Conservation (phyloP, 2,797 vertebrate genomes). For the Sebastes itinus region DNA sequence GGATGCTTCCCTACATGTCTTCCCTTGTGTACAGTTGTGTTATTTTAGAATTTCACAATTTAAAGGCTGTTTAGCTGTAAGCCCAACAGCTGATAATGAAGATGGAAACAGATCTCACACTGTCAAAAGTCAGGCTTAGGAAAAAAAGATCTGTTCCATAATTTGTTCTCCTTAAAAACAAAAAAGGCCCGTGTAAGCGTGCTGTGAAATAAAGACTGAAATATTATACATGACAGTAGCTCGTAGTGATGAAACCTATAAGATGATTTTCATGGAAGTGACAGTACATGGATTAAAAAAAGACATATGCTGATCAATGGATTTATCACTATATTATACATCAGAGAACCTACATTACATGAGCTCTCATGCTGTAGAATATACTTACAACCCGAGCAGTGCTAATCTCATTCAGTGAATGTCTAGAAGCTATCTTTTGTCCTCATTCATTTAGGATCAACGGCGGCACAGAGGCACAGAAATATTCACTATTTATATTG, state of each 20-base stretch:
- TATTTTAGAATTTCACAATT: conserved; percentile 16
- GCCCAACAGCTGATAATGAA: neutral
- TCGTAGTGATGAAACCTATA: neutral
- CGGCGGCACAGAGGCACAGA: neutral
- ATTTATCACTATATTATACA: neutral
- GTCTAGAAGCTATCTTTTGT: conserved; percentile 1
- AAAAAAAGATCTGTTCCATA: neutral
- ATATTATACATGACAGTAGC: neutral
- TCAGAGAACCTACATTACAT: neutral
- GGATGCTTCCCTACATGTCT: conserved; percentile 5
- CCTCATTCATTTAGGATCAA: conserved; percentile 5
- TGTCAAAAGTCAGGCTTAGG: neutral
- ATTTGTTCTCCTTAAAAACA: neutral
- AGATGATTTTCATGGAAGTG: neutral
- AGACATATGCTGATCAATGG: neutral
- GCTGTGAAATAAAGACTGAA: neutral
- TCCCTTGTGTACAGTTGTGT: neutral
- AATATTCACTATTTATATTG: conserved; percentile 1
- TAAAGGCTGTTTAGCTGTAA: neutral
- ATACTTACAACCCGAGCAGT: neutral
- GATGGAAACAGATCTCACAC: neutral
- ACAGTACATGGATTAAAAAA: neutral
- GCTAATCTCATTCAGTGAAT: conserved; percentile 18
- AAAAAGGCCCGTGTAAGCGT: neutral
- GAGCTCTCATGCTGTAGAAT: neutral